Conservation (phyloP, 1,140 invertebrate genomes). For the Monochamus saltuarius region DNA sequence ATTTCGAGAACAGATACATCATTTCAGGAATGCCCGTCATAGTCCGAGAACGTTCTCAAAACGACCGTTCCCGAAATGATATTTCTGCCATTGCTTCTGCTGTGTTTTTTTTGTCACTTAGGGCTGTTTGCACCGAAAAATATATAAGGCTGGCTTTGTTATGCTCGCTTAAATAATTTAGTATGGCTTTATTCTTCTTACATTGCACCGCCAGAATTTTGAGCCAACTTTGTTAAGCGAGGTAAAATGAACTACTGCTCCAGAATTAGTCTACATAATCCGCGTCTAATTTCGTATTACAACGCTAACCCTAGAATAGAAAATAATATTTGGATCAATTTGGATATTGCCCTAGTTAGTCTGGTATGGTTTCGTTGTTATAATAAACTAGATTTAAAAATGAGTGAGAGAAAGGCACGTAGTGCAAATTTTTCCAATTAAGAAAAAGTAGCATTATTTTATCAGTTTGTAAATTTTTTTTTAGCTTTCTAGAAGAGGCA, state of each 20-base stretch:
- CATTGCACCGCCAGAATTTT: neutral
- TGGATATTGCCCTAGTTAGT: no score
- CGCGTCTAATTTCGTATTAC: no score
- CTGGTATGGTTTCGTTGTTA: neutral
- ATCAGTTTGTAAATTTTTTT: neutral
- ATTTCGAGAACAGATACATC: slow-evolving; percentile 8
- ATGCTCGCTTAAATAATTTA: neutral
- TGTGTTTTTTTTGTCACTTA: neutral
- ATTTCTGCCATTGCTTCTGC: neutral
- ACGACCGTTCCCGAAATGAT: slow-evolving; percentile 12
- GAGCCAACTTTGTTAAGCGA: neutral
- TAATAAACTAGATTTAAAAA: neutral
- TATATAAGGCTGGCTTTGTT: neutral
- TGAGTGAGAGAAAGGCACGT: neutral
- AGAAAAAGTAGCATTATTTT: neutral
- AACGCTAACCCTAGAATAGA: no score
- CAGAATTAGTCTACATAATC: neutral
- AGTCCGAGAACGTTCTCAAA: no score
- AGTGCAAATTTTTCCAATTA: neutral
- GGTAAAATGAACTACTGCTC: neutral
- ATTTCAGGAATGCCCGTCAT: no score
- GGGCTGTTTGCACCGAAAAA: no score
- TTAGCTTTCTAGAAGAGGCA: neutral
- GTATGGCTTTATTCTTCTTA: neutral
- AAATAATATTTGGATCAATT: no score